phyloP scores from a whole-genome alignment of 2,888 invertebrate species.

The Sphaerophoria rueppellii region DNA sequence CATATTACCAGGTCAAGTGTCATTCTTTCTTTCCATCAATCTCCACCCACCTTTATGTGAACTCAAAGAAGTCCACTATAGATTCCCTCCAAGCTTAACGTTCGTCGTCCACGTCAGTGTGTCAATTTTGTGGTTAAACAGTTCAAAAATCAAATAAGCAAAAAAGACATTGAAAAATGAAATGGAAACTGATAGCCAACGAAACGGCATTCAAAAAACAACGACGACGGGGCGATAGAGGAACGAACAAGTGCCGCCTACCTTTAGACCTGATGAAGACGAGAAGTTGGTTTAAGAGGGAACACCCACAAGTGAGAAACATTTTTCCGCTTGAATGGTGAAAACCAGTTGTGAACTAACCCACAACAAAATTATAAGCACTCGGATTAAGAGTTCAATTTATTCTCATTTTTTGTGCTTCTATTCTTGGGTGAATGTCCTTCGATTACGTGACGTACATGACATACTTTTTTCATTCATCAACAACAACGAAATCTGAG shows the following conservation, averaged over 20 bases:
- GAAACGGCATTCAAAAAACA: background rate
- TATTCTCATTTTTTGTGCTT: background rate
- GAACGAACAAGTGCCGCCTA: conserved; percentile 4
- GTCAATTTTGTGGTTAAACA: conserved; percentile 17
- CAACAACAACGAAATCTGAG: conserved; percentile 15
- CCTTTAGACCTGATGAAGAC: background rate
- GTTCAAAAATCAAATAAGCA: conserved; percentile 41
- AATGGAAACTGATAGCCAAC: conserved; percentile 41
- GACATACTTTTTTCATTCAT: conserved; percentile 43
- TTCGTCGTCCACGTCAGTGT: background rate
- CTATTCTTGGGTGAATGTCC: conserved; percentile 54
- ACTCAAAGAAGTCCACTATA: background rate
- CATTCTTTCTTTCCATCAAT: conserved; percentile 29
- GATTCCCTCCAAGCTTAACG: background rate
- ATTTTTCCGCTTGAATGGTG: conserved; percentile 59
- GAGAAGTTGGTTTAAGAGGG: background rate
- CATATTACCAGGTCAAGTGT: conserved; percentile 58
- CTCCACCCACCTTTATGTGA: conserved; percentile 14
- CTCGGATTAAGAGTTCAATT: conserved; percentile 52
- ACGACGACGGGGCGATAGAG: no score
- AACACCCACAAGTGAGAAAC: conserved; percentile 58
- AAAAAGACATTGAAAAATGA: conserved; percentile 48
- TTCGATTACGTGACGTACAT: conserved; percentile 5
- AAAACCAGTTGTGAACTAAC: no score
- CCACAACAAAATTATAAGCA: conserved; percentile 35